Evolutionary conservation across 2,888 invertebrate species (phyloP).

Genomic region (Dendrolimus pini): DNA sequence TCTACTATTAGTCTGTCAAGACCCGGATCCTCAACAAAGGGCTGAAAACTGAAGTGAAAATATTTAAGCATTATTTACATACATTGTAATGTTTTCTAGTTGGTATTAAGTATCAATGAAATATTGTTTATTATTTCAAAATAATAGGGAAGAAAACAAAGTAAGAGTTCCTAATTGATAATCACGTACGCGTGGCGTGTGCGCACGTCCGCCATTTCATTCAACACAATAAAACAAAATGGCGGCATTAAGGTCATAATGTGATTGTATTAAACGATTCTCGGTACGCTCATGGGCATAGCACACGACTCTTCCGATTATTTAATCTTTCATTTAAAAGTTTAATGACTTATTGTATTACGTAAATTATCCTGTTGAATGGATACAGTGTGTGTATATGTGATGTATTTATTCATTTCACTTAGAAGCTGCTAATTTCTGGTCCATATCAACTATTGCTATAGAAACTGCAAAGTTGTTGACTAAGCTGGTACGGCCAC

Average conservation of each 20-base stretch:
- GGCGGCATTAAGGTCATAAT: slow-evolving; percentile 20
- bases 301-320: not conserved
- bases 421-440: too few species aligned
- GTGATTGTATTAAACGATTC: slow-evolving; percentile 24
- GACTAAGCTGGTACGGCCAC: too few species aligned
- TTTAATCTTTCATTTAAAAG: not conserved
- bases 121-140: not conserved
- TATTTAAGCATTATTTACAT: too few species aligned
- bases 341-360: not conserved
- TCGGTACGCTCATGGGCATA: slow-evolving; percentile 15
- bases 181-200: slow-evolving; percentile 11
- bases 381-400: not conserved
- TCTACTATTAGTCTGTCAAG: too few species aligned
- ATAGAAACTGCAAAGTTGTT: too few species aligned
- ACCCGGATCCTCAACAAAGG: too few species aligned
- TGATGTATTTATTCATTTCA: not conserved
- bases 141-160: not conserved
- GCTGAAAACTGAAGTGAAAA: too few species aligned
- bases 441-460: too few species aligned
- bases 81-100: too few species aligned
- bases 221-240: slow-evolving; percentile 20
- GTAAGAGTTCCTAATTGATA: not conserved
- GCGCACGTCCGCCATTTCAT: slow-evolving; percentile 16
- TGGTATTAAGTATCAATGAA: too few species aligned
- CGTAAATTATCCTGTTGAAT: not conserved